Percentiles rank a stretch among this genome's conserved stretches.
Conservation (phyloP, 1,140 invertebrate genomes). For the Hormaphis cornu region DNA sequence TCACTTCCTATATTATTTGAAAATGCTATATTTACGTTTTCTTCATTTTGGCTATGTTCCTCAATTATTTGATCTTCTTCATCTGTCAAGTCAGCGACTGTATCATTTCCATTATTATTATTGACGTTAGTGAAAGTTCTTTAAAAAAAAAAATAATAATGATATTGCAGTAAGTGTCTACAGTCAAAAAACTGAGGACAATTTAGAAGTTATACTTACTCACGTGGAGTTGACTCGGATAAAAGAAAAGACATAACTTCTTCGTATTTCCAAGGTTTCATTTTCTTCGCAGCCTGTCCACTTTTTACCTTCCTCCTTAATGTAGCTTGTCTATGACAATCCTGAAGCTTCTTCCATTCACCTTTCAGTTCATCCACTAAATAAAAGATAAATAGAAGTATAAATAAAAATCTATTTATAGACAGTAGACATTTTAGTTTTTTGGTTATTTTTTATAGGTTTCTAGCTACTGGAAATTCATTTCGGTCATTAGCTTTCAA, state of each 20-base stretch:
- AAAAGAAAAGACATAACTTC: constrained; percentile 26
- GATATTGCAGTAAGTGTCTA: too few relatives aligned
- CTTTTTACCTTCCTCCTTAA: constrained; percentile 32
- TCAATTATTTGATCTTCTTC: too few relatives aligned
- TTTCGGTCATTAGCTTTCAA: constrained; percentile 21
- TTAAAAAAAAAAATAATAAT: too few relatives aligned
- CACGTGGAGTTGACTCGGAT: too few relatives aligned
- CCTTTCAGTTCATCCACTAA: constrained; percentile 27
- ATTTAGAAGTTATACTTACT: too few relatives aligned
- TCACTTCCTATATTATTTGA: too few relatives aligned
- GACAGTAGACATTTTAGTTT: neutral
- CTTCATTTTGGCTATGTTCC: too few relatives aligned
- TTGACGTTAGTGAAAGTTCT: too few relatives aligned
- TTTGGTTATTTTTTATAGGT: neutral
- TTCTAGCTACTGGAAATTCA: neutral
- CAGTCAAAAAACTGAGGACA: too few relatives aligned
- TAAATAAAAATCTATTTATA: neutral
- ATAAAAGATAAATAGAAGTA: constrained; percentile 13
- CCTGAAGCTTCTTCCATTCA: constrained; percentile 31
- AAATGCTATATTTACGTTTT: too few relatives aligned
- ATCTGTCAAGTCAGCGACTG: too few relatives aligned
- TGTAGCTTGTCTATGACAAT: constrained; percentile 31
- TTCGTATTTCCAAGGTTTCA: constrained; percentile 34
- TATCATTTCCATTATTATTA: too few relatives aligned
- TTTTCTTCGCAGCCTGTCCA: constrained; percentile 1